Conservation (phyloP, 2,888 invertebrate species). For the Baronia brevicornis region DNA sequence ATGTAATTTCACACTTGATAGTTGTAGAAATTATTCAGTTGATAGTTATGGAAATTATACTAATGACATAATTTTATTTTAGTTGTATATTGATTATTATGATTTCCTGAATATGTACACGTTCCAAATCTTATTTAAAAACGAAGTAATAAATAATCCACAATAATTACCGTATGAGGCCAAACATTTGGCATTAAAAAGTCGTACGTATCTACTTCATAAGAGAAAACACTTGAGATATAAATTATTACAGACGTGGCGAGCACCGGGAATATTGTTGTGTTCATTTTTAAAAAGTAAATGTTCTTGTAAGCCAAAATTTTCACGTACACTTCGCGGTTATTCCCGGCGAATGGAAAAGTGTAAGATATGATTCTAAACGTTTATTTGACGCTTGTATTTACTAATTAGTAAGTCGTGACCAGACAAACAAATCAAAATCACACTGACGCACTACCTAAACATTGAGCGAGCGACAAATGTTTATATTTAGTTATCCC, state of each 20-base stretch:
- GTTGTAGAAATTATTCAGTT: too few relatives aligned
- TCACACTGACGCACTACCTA: slow-evolving; percentile 15
- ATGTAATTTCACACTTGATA: too few relatives aligned
- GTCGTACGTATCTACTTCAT: slow-evolving; percentile 75
- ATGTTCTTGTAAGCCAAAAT: too few relatives aligned
- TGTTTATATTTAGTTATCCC: slow-evolving; percentile 41
- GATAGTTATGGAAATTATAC: too few relatives aligned
- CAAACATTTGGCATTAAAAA: slow-evolving; percentile 89
- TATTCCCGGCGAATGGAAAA: not conserved
- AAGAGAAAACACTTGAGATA: slow-evolving; percentile 27
- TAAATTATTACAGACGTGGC: slow-evolving; percentile 26
- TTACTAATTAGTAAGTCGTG: too few relatives aligned
- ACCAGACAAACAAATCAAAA: not conserved
- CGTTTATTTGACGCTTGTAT: too few relatives aligned
- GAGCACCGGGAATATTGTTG: slow-evolving; percentile 27
- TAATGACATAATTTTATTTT: too few relatives aligned
- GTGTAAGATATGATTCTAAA: not conserved
- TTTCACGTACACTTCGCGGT: too few relatives aligned
- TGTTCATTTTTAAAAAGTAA: slow-evolving; percentile 27
- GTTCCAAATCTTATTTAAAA: slow-evolving; percentile 9
- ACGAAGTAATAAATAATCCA: slow-evolving; percentile 5
- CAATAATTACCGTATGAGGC: slow-evolving; percentile 80
- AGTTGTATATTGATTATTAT: too few relatives aligned
- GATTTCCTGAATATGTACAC: too few relatives aligned
- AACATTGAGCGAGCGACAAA: slow-evolving; percentile 30